Evolutionary conservation across 2,113 vertebrate species (phyloP), one percentile per base, ranked within the genome.

Genomic region (Malurus cyaneus): DNA sequence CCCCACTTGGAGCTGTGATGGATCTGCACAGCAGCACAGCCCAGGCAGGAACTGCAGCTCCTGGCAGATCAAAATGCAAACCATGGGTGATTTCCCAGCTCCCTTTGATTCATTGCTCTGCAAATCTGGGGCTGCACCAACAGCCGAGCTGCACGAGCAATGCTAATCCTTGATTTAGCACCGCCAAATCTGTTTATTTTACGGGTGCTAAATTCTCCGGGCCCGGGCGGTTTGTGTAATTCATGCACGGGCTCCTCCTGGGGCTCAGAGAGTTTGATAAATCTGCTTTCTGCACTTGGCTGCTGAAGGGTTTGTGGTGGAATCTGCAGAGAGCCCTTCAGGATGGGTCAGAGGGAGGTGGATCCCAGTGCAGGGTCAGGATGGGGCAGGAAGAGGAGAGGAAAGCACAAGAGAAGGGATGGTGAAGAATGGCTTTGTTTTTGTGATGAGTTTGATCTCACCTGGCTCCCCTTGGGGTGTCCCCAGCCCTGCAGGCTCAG

Each of bases 41-140:
- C 0, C 21, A 25, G 44, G 2, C 3, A 6, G 17, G 77, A 65
- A 72, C 79, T 36, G 46, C 53, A 20, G 79, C 66, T 14, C 20
- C 59, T 25, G 73, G 49, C 39, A 23, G 46, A 52, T 17, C 69
- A 12, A 14, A 20, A 28, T 71, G 89, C 87, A 74, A 12, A 67
- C 1, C 44, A 0, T 2, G 70, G 73, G 25, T 3, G 6, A 39
- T 20, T 12, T 32, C 80, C 28, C 0, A 0, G 44, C 7, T 7
- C 24, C 2, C 3, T 11, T 5, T 54, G 53, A 28, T 86, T 62
- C 84, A 23, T 5, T 3, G 71, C 39, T 50, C 76, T 31, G 42
- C 86, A 53, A 18, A 41, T 8, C 42, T 8, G 29, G 20, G 18
- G 31, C 73, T 41, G 49, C 36, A 20, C 23, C 18, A 4, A 5